Base-by-base conservation (phyloP, 2,113 vertebrate genomes). In the Coreoperca whiteheadi region DNA sequence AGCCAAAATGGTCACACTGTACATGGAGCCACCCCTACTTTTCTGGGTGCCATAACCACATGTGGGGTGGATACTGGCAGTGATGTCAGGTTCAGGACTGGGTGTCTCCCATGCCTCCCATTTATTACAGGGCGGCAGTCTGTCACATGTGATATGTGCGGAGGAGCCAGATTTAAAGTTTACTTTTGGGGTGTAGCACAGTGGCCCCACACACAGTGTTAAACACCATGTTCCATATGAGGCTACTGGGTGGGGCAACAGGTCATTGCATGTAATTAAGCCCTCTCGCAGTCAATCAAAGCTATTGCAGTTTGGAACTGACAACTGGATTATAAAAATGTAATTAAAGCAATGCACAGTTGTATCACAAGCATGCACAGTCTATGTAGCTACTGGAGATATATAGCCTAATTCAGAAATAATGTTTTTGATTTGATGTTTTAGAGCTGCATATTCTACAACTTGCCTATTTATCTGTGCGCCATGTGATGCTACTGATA, bases 161-260 rank as follows among this genome's bases (percentile, higher is more conserved):
- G 72, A 20, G 14, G 57, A 79, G 70, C 51, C 21, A 53, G 84
- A 79, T 91, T 88, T 87, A 82, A 93, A 86, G 88, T 94, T 94
- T 85, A 91, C 90, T 89, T 94, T 90, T 85, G 74, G 92, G 90
- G 83, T 89, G 88, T 82, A 92, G 70, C 76, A 75, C 77, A 75
- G 87, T 87, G 83, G 83, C 88, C 89, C 89, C 91, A 85, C 88
- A 88, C 65, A 74, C 80, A 78, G 67, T 46, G 59, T 77, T 87
- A 89, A 93, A 78, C 74, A 89, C 74, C 84, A 88, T 79, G 87
- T 87, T 90, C 85, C 79, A 88, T 70, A 87, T 83, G 72, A 86
- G 82, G 85, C 88, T 89, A 50, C 87, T 81, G 87, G 90, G 90
- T 91, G 92, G 88, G 89, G 92, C 89, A 85, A 83, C 85, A 87